These are phyloP conservation scores for Muschampia staudingeri DNA, from an alignment of 2,888 invertebrate genomes.

Conservation along the genomic window DNA sequence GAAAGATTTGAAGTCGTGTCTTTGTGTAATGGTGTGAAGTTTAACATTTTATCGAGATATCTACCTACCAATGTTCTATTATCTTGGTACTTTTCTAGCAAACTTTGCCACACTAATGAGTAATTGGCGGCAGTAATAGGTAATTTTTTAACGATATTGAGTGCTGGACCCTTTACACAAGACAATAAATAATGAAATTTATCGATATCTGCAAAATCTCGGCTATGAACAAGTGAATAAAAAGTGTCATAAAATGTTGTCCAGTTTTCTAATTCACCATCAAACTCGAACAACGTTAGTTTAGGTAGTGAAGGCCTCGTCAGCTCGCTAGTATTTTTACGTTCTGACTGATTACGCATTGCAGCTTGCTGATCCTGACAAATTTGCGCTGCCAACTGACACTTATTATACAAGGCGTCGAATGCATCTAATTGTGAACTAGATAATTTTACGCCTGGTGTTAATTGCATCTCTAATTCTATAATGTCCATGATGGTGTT, in stretches of 20 bases:
- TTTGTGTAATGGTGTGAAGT: constrained; percentile 7
- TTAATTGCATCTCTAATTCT: background rate
- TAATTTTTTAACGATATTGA: background rate
- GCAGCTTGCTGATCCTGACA: constrained; percentile 6
- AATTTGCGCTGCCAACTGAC: background rate
- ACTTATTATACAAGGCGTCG: background rate
- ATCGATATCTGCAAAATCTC: constrained; percentile 12
- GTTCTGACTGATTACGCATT: background rate
- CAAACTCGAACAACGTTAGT: constrained; percentile 5
- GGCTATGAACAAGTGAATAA: constrained; percentile 7
- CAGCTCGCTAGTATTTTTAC: background rate
- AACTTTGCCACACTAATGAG: constrained; percentile 10
- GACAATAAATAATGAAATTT: constrained; percentile 14
- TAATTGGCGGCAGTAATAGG: constrained; percentile 6
- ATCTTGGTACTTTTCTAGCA: constrained; percentile 5
- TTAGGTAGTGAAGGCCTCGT: constrained; percentile 1
- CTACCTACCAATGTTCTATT: constrained; percentile 5
- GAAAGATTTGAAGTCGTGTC: constrained; percentile 5
- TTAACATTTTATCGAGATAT: constrained; percentile 16
- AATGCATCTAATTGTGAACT: background rate
- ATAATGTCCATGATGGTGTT: constrained; percentile 4
- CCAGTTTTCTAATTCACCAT: constrained; percentile 20
- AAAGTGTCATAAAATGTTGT: constrained; percentile 5
- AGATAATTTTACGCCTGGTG: background rate
- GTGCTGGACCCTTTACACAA: constrained; percentile 6